These are phyloP conservation scores for Bombylius discolor DNA, from an alignment of 2,888 invertebrate species.

Conservation along the genomic window DNA sequence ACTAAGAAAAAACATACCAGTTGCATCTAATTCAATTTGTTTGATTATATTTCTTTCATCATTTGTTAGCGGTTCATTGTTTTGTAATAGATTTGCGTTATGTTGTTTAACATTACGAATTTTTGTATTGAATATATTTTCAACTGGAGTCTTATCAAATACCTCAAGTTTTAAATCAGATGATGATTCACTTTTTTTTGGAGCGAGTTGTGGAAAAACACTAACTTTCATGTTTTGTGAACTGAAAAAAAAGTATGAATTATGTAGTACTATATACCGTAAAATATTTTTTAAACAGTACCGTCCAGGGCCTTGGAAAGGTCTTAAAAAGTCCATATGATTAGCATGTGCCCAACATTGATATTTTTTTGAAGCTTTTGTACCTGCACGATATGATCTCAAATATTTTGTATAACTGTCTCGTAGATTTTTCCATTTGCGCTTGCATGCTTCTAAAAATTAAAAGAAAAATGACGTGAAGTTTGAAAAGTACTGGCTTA, in stretches of 20 bases:
- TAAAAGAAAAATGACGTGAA: too few relatives aligned
- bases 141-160: conserved; percentile 9
- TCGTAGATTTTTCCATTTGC: conserved; percentile 36
- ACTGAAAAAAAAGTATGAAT: conserved; percentile 2
- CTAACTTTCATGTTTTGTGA: conserved; percentile 4
- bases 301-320: conserved; percentile 35
- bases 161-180: conserved; percentile 10
- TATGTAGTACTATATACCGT: not conserved
- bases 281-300: conserved; percentile 9
- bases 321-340: conserved; percentile 35
- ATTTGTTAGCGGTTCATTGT: not conserved
- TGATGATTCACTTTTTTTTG: not conserved
- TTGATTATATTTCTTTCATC: not conserved
- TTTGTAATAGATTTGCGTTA: not conserved
- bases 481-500: too few relatives aligned
- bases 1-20: conserved; percentile 32
- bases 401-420: conserved; percentile 37
- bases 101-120: not conserved
- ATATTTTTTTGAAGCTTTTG: conserved; percentile 35
- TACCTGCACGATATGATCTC: conserved; percentile 33
- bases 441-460: conserved; percentile 29
- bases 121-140: not conserved
- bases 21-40: conserved; percentile 28
- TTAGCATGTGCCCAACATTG: conserved; percentile 36
- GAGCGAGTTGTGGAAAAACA: not conserved